Conservation (phyloP, 2,888 invertebrate species). For the Hemaris fuciformis region DNA sequence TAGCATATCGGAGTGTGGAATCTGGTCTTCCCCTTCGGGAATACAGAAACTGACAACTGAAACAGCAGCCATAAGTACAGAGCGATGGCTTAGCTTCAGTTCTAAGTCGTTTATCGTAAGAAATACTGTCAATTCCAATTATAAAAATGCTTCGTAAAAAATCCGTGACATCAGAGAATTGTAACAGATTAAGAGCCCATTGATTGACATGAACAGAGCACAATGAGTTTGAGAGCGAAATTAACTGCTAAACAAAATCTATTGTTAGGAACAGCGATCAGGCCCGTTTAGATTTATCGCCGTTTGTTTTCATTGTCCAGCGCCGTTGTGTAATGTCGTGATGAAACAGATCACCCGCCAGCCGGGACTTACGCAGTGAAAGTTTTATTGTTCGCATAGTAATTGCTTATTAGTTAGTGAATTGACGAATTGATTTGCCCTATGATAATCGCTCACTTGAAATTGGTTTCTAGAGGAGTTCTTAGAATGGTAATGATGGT, state of each 20-base stretch:
- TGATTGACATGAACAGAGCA: not conserved
- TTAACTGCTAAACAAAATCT: not conserved
- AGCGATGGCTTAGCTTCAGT: too few species aligned
- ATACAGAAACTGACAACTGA: too few species aligned
- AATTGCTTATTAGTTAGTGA: not conserved
- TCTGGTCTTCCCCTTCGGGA: too few species aligned
- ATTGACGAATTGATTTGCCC: not conserved
- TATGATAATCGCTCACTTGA: not conserved
- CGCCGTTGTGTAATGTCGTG: constrained; percentile 1
- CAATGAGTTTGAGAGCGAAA: not conserved
- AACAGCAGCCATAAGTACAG: too few species aligned
- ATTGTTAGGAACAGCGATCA: not conserved
- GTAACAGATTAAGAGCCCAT: not conserved
- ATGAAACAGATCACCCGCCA: constrained; percentile 13
- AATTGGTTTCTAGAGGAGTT: not conserved
- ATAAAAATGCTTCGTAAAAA: not conserved
- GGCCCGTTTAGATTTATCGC: not conserved
- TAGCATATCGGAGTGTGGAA: too few species aligned
- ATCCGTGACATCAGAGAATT: not conserved
- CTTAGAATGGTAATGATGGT: not conserved
- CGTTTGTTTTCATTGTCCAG: not conserved
- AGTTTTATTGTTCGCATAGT: constrained; percentile 17
- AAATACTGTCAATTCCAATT: not conserved
- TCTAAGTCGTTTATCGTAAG: too few species aligned
- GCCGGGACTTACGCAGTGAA: constrained; percentile 29